phyloP scores from a whole-genome alignment of 2,113 vertebrate genomes.

The Lophura nycthemera region DNA sequence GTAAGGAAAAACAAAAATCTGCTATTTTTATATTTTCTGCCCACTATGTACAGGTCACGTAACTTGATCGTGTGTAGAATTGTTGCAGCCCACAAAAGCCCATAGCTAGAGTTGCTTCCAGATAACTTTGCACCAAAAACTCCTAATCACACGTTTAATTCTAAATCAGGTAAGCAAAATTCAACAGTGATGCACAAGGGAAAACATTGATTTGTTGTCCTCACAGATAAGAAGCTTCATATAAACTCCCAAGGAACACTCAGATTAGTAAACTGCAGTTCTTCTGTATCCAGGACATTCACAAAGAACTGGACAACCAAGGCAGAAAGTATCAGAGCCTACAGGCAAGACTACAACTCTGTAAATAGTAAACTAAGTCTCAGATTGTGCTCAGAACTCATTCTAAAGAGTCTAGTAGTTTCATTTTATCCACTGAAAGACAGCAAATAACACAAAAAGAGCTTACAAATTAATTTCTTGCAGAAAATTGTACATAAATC shows the following conservation, averaged over 20 bases:
- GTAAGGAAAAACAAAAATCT: neutral
- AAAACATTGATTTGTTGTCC: neutral
- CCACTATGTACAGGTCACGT: neutral
- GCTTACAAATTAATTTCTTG: neutral
- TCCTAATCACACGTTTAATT: neutral
- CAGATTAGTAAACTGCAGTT: neutral
- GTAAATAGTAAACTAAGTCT: neutral
- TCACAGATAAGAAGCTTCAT: neutral
- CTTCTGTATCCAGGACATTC: neutral
- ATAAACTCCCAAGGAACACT: neutral
- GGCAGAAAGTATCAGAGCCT: neutral
- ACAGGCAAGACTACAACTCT: fast-evolving
- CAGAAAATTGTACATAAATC: neutral
- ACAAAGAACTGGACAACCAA: neutral
- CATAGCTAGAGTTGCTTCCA: neutral
- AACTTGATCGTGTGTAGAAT: neutral
- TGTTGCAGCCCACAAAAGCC: neutral
- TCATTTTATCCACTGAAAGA: neutral
- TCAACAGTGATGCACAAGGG: neutral
- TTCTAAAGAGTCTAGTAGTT: neutral
- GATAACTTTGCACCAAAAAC: neutral
- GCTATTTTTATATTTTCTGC: neutral
- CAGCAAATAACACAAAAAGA: neutral
- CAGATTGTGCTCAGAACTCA: neutral
- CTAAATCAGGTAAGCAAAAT: neutral